Percentiles rank a stretch among this genome's conserved stretches.
Evolutionary conservation across 23 tunicate genomes (phyloP).

Genomic region (Halocynthia roretzi): DNA sequence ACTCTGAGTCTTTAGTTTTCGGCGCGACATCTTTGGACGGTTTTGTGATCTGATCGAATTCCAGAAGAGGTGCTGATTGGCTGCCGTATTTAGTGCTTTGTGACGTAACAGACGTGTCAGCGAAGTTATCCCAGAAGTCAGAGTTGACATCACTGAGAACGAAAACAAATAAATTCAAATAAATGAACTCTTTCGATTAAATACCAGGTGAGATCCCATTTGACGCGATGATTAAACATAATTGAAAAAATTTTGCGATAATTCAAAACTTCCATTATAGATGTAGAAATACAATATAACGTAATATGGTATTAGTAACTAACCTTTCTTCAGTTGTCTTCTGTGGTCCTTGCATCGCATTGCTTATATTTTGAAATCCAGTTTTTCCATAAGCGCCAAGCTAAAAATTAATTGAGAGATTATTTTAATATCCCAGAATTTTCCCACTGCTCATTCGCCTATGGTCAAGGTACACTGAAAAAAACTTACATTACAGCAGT

Average conservation of each 20-base stretch:
- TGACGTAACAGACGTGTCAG: conserved; percentile 15
- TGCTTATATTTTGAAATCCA: conserved; percentile 21
- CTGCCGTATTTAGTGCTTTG: conserved; percentile 29
- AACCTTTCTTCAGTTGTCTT: not conserved
- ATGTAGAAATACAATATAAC: too few relatives aligned
- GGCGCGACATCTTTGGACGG: conserved; percentile 18
- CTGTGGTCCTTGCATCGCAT: conserved; percentile 13
- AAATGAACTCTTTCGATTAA: too few relatives aligned
- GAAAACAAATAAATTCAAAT: too few relatives aligned
- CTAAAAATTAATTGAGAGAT: not conserved
- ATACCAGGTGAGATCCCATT: conserved; percentile 40
- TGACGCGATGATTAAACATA: conserved; percentile 38
- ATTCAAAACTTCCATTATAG: not conserved
- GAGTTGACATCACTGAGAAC: conserved; percentile 31
- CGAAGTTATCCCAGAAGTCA: conserved; percentile 94
- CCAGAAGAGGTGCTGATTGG: conserved; percentile 37
- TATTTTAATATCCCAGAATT: not conserved
- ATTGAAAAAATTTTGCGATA: not conserved
- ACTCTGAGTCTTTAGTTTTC: conserved; percentile 34
- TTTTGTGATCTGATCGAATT: conserved; percentile 65
- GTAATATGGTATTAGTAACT: too few relatives aligned
- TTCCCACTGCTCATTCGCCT: not conserved
- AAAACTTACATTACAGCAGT: too few relatives aligned
- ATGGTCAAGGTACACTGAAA: too few relatives aligned
- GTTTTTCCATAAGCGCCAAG: conserved; percentile 8